phyloP scores from a whole-genome alignment of 2,113 vertebrate species.

The Petaurus breviceps region DNA sequence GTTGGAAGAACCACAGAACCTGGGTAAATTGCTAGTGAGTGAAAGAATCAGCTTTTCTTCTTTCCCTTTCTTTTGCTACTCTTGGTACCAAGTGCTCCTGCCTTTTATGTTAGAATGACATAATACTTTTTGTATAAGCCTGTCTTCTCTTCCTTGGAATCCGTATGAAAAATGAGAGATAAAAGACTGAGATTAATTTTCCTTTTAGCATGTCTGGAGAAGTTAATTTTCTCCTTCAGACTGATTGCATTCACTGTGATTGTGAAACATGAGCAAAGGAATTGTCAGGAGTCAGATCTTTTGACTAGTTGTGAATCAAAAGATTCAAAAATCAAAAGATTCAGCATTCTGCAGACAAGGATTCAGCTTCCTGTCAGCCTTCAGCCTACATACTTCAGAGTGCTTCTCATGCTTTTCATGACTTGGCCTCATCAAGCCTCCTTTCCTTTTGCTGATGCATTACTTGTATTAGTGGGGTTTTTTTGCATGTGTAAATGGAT shows the following conservation, averaged over 20 bases:
- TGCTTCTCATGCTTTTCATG: constrained; percentile 2
- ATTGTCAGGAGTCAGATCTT: background rate
- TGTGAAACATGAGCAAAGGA: constrained; percentile 30
- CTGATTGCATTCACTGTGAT: constrained; percentile 1
- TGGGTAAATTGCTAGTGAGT: background rate
- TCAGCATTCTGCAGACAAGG: background rate
- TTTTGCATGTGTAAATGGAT: constrained; percentile 18
- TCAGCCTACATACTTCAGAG: constrained; percentile 46
- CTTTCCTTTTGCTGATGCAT: constrained; percentile 4
- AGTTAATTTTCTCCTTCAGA: background rate
- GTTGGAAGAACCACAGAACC: background rate
- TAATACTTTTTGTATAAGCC: background rate
- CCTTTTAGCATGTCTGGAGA: background rate
- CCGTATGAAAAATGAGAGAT: background rate
- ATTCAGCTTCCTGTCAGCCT: background rate
- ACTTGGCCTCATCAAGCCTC: constrained; percentile 10
- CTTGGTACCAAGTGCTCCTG: background rate
- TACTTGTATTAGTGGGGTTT: constrained; percentile 29
- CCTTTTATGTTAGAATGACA: background rate
- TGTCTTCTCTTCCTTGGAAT: background rate
- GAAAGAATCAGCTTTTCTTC: background rate
- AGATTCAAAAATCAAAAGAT: constrained; percentile 46
- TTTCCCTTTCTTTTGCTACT: background rate
- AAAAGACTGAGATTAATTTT: constrained; percentile 1
- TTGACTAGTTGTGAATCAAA: constrained; percentile 24